Evolutionary conservation across 2,113 vertebrate genomes (phyloP), one percentile per base, ranked within the genome.

Genomic region (Chroicocephalus ridibundus): DNA sequence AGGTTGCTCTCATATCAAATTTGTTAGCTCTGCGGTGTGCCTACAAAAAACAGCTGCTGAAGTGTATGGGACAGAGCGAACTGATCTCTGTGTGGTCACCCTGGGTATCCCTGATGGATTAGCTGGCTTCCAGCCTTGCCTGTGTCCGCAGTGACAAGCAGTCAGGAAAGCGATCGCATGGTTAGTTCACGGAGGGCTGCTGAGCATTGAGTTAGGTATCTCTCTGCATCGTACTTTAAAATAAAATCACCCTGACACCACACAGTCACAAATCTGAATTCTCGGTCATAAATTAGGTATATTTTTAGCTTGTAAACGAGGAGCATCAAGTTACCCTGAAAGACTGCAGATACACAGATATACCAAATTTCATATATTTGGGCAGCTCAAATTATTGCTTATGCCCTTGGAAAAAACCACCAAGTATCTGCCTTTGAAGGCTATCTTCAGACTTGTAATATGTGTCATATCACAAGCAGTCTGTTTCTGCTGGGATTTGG

Each of bases 101-200:
- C 47, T 31, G 31, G 12, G 4, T 13, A 0, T 15, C 46, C 17
- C 29, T 54, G 78, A 14, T 51, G 75, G 47, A 17, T 66, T 10
- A 66, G 61, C 60, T 82, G 52, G 11, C 27, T 64, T 65, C 68
- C 85, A 79, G 75, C 86, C 42, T 46, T 55, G 52, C 32, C 51
- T 2, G 0, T 60, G 46, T 34, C 44, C 49, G 34, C 55, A 54
- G 61, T 15, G 52, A 47, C 22, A 36, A 46, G 32, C 77, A 54
- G 66, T 18, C 60, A 82, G 74, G 57, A 55, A 20, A 27, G 42
- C 4, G 4, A 5, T n/a, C 0, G 1, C 0, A 1, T 6, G 15
- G 14, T 64, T 55, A 19, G 12, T 47, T 93, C 80, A 69, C 21
- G 13, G 13, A 20, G 36, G 52, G 57, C 49, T 60, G 40, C 5